These are phyloP conservation scores for Cyanoramphus novaezelandiae DNA, from an alignment of 2,113 vertebrate genomes.

Conservation along the genomic window DNA sequence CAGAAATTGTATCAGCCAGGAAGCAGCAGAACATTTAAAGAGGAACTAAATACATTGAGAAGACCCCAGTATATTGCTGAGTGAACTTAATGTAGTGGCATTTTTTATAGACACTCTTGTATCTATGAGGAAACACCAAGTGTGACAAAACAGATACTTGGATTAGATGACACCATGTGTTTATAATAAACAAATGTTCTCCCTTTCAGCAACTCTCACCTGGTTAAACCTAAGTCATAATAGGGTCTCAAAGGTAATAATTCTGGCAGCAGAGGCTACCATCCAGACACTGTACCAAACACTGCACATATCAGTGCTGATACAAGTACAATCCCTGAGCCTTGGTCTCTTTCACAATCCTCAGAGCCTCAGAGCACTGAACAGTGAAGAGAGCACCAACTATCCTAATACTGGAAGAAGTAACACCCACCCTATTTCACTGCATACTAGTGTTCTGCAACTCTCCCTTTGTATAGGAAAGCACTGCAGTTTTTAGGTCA, in stretches of 20 bases:
- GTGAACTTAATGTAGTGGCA: background rate
- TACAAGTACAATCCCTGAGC: background rate
- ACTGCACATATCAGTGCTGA: background rate
- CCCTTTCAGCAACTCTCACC: background rate
- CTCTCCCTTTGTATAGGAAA: background rate
- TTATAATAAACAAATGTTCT: background rate
- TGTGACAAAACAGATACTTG: background rate
- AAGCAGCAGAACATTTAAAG: background rate
- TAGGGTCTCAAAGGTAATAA: background rate
- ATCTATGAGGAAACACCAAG: background rate
- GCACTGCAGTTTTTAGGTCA: background rate
- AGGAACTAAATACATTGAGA: background rate
- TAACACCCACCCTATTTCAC: background rate
- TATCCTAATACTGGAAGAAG: background rate
- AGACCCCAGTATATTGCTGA: background rate
- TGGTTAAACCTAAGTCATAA: background rate
- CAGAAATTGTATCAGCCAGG: background rate
- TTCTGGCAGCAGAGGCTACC: background rate
- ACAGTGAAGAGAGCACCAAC: background rate
- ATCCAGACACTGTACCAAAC: background rate
- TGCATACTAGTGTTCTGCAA: background rate
- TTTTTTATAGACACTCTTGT: background rate
- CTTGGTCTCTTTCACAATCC: background rate
- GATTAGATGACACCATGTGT: background rate
- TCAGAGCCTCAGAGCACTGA: background rate